Percentiles rank a stretch among this genome's conserved stretches.
phyloP scores from a whole-genome alignment of 2,888 invertebrate species.

The Cremastinae sp. region DNA sequence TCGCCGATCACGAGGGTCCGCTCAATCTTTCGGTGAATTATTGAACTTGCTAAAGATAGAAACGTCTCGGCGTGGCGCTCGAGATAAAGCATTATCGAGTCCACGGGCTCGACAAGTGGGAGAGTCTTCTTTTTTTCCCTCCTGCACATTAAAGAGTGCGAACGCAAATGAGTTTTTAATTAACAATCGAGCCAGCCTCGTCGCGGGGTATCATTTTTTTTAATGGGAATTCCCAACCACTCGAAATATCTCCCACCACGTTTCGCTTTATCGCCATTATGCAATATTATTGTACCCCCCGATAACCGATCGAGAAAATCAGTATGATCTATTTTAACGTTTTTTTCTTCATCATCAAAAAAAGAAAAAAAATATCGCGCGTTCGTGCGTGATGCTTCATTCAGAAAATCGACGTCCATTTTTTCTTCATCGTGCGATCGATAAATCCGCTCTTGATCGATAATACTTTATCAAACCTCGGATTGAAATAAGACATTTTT shows the following conservation, averaged over 20 bases:
- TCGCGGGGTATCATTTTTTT: not conserved
- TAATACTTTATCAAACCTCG: no score
- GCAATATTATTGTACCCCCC: constrained; percentile 6
- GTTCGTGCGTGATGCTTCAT: not conserved
- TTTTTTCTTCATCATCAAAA: not conserved
- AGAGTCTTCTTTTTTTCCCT: not conserved
- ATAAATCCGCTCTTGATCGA: no score
- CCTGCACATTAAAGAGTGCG: not conserved
- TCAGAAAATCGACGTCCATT: not conserved
- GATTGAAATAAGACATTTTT: no score
- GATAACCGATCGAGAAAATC: not conserved
- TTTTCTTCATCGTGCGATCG: no score
- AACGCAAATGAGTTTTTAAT: not conserved
- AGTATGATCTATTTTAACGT: not conserved
- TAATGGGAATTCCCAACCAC: not conserved
- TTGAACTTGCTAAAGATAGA: constrained; percentile 27
- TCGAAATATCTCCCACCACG: not conserved
- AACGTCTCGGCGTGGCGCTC: not conserved
- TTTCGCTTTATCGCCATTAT: constrained; percentile 6
- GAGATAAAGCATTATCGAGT: constrained; percentile 17
- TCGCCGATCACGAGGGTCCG: not conserved
- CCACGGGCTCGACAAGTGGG: not conserved
- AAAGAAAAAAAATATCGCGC: not conserved
- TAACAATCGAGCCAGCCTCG: no score
- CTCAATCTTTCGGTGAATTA: constrained; percentile 20